phyloP scores from a whole-genome alignment of 1,140 invertebrate species.

The Bicyclus anynana region DNA sequence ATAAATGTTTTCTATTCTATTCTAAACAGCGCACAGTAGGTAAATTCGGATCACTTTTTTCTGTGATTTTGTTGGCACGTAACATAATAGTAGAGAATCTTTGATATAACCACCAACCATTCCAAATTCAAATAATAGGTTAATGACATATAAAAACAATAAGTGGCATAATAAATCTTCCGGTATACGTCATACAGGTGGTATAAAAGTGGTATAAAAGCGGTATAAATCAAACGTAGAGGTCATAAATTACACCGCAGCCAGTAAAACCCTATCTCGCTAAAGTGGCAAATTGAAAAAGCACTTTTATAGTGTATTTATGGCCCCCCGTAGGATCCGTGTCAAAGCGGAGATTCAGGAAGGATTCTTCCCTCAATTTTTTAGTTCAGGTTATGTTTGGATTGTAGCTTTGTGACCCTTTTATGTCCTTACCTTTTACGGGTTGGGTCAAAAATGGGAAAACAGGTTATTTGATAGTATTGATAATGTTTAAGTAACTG shows the following conservation, averaged over 20 bases:
- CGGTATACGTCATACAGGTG: no score
- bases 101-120: no score
- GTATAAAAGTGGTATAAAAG: background rate
- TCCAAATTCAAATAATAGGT: background rate
- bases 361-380: conserved; percentile 29
- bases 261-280: conserved; percentile 21
- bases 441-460: background rate
- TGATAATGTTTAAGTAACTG: background rate
- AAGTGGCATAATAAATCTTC: background rate
- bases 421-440: background rate
- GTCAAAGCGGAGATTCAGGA: conserved; percentile 26
- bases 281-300: conserved; percentile 54
- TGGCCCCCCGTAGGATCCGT: conserved; percentile 32
- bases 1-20: no score
- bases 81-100: no score
- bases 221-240: conserved; percentile 1
- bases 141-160: background rate
- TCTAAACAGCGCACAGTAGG: no score
- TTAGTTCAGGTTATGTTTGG: conserved; percentile 8
- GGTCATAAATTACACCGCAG: conserved; percentile 29
- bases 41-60: no score
- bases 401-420: background rate
- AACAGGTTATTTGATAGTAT: background rate
- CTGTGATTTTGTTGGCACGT: no score
- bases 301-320: conserved; percentile 53